A percentile compares a stretch with the other conserved stretches of the same genome.
Evolutionary conservation across 2,888 invertebrate genomes (phyloP).

Genomic region (Drosophila fungiperda): DNA sequence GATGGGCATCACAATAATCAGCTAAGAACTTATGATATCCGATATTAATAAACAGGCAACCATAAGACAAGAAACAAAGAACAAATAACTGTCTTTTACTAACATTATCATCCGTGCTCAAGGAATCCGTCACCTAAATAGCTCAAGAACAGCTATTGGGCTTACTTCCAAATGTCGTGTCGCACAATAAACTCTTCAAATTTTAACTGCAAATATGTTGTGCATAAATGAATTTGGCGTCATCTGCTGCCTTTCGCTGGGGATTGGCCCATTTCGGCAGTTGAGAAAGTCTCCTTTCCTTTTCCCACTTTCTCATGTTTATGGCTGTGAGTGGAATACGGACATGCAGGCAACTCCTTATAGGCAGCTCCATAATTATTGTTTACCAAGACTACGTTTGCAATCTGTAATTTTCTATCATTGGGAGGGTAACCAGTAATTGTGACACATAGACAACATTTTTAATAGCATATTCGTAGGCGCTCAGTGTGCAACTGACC

Average conservation of each 20-base stretch:
- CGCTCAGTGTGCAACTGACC: constrained; percentile 45
- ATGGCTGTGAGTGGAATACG: too few relatives aligned
- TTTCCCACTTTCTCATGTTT: too few relatives aligned
- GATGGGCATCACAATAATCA: constrained; percentile 88
- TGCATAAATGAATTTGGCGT: constrained; percentile 34
- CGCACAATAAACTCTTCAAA: constrained; percentile 32
- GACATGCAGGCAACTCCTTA: too few relatives aligned
- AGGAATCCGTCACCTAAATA: neutral
- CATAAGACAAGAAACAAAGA: constrained; percentile 58
- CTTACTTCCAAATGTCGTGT: constrained; percentile 46
- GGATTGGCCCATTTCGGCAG: constrained; percentile 83
- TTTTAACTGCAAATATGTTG: constrained; percentile 41
- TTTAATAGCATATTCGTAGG: too few relatives aligned
- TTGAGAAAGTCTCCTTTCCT: constrained; percentile 51
- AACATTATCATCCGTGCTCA: neutral
- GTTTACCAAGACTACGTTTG: too few relatives aligned
- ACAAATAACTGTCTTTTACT: constrained; percentile 77
- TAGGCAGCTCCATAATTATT: too few relatives aligned
- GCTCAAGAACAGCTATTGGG: too few relatives aligned
- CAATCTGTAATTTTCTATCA: too few relatives aligned
- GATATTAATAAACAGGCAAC: constrained; percentile 83
- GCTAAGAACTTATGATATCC: constrained; percentile 89
- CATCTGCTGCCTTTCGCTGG: constrained; percentile 85
- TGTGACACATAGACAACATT: too few relatives aligned
- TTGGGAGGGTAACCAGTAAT: too few relatives aligned